A percentile compares a stretch with the other conserved stretches of the same genome.
phyloP scores from a whole-genome alignment of 35 echinoderm and acorn worm species.

The Antedon bifida region DNA sequence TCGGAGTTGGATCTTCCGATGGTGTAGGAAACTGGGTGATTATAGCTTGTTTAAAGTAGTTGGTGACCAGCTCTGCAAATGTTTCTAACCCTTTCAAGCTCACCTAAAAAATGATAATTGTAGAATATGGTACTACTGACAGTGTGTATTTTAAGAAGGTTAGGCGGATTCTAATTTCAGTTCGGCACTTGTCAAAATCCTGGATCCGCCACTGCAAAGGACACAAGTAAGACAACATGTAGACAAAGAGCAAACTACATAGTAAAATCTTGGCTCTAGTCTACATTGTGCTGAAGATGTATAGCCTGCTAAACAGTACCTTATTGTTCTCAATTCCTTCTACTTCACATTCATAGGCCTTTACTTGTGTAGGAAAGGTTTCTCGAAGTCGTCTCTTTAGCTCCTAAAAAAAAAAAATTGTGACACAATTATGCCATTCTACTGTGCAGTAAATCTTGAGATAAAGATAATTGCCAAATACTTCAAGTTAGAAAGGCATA shows the following conservation, averaged over 20 bases:
- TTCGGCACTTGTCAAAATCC: no score
- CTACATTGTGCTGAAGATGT: neutral
- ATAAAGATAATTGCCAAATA: no score
- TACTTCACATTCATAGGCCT: slow-evolving; percentile 42
- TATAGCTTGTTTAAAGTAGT: slow-evolving; percentile 81
- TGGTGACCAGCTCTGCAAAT: slow-evolving; percentile 45
- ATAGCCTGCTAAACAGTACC: neutral
- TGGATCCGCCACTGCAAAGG: no score
- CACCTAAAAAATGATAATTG: slow-evolving; percentile 8
- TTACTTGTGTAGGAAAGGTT: slow-evolving; percentile 27
- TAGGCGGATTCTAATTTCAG: no score
- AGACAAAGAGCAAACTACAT: no score
- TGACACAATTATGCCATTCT: no score
- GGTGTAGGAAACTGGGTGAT: slow-evolving; percentile 36
- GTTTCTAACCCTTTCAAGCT: slow-evolving; percentile 56
- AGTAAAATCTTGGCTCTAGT: no score
- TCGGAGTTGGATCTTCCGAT: neutral
- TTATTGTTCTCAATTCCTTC: slow-evolving; percentile 18
- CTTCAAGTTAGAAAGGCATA: no score
- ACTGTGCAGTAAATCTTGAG: no score
- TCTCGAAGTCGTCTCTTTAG: slow-evolving; percentile 41
- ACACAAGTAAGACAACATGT: no score
- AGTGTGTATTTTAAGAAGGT: no score
- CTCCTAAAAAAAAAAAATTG: slow-evolving; percentile 15
- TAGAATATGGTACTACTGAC: no score